These are phyloP conservation scores for Neuroterus valhalla DNA, from an alignment of 1,140 invertebrate species.

Conservation along the genomic window DNA sequence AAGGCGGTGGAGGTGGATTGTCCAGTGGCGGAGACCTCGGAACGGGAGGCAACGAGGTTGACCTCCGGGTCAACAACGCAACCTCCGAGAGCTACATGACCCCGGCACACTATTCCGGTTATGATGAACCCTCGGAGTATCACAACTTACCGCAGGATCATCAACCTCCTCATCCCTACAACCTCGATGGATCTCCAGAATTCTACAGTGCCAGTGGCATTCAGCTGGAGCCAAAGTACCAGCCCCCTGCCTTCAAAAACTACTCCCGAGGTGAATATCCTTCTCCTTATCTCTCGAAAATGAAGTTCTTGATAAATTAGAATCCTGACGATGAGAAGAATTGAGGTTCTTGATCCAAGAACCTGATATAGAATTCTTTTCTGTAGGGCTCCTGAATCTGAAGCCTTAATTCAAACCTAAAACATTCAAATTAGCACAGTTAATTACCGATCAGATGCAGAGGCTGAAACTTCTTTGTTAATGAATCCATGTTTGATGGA, in stretches of 20 bases:
- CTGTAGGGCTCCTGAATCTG: too few species aligned
- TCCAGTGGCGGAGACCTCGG: slow-evolving; percentile 57
- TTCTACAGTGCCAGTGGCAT: slow-evolving; percentile 81
- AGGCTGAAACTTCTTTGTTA: not conserved
- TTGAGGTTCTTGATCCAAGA: too few species aligned
- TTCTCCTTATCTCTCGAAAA: not conserved
- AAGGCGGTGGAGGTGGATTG: slow-evolving; percentile 62
- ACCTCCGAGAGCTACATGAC: slow-evolving; percentile 70
- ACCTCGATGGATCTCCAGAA: slow-evolving; percentile 82
- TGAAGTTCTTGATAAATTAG: too few species aligned
- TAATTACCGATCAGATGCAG: too few species aligned
- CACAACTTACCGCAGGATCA: slow-evolving; percentile 79
- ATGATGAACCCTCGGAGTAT: slow-evolving; percentile 82
- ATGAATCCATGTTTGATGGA: slow-evolving; percentile 34
- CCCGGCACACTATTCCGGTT: slow-evolving; percentile 74
- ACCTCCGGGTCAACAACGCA: slow-evolving; percentile 62
- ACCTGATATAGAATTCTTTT: too few species aligned
- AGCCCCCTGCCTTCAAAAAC: slow-evolving; percentile 80
- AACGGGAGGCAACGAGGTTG: slow-evolving; percentile 63
- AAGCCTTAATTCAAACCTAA: too few species aligned
- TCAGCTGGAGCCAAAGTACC: slow-evolving; percentile 81
- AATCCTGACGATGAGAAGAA: too few species aligned
- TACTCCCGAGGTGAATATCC: slow-evolving; percentile 78
- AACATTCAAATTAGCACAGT: too few species aligned
- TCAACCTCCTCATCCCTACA: slow-evolving; percentile 75